phyloP scores from a whole-genome alignment of 2,113 vertebrate genomes.

The Lepidothrix coronata region DNA sequence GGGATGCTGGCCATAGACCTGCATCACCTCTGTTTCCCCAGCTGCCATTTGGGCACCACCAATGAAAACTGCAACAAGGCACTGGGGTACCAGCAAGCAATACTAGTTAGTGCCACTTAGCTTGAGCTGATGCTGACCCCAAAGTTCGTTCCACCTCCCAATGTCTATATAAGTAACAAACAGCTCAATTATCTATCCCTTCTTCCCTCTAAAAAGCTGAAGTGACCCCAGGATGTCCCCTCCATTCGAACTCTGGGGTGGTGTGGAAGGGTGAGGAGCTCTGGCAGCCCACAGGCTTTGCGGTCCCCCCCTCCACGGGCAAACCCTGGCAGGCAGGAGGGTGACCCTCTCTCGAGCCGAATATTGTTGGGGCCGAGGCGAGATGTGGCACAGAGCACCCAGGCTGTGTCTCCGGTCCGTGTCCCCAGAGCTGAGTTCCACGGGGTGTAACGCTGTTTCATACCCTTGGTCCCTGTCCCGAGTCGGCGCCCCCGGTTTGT shows the following conservation, averaged over 20 bases:
- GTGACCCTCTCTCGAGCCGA: fast-evolving
- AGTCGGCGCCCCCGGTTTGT: fast-evolving
- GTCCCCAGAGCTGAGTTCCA: background rate
- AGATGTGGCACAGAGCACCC: background rate
- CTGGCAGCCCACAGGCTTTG: fast-evolving
- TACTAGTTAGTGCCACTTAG: background rate
- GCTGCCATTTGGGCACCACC: background rate
- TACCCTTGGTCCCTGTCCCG: fast-evolving
- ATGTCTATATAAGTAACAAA: background rate
- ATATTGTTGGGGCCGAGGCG: fast-evolving
- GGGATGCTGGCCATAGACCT: background rate
- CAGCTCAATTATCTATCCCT: background rate
- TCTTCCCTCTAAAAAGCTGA: background rate
- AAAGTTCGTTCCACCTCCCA: background rate
- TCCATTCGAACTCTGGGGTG: background rate
- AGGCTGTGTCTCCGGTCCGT: fast-evolving
- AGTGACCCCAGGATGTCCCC: background rate
- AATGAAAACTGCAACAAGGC: background rate
- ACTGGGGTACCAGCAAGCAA: background rate
- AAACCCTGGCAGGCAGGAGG: background rate
- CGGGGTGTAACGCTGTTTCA: fast-evolving
- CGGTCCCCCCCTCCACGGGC: fast-evolving
- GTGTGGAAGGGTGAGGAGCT: background rate
- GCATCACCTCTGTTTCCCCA: background rate
- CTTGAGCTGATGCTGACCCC: background rate